Conservation (phyloP, 2,113 vertebrate species). For the Chlorodrepanis virens region DNA sequence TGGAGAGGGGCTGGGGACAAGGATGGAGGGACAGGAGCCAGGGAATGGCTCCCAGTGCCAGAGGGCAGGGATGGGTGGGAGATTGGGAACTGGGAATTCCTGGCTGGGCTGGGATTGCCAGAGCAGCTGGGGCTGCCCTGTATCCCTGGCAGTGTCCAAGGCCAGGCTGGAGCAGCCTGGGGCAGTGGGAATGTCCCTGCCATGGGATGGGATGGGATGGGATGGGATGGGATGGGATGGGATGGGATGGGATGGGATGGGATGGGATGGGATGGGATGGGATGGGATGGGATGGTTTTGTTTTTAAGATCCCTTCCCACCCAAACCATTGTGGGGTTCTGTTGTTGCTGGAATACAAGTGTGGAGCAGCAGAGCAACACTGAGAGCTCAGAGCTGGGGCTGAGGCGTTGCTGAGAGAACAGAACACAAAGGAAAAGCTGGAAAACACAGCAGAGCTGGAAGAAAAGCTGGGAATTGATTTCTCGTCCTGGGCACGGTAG, state of each 20-base stretch:
- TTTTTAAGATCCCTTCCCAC: background rate
- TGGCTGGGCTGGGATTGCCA: background rate
- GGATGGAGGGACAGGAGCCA: background rate
- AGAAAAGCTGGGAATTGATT: background rate
- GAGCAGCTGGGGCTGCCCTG: background rate
- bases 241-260: too few species aligned
- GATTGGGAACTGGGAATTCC: background rate
- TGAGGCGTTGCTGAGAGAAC: background rate
- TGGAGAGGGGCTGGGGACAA: background rate
- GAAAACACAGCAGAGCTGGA: background rate
- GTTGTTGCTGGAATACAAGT: fast-evolving
- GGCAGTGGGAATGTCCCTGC: too few species aligned
- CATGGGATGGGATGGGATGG: background rate
- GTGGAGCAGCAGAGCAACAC: fast-evolving
- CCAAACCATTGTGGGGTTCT: background rate
- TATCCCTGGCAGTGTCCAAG: too few species aligned
- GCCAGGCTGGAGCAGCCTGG: too few species aligned
- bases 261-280: too few species aligned
- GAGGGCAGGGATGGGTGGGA: background rate
- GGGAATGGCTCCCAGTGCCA: background rate
- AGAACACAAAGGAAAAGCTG: background rate
- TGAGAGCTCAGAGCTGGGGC: background rate
- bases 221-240: too few species aligned
- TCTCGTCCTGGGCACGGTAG: background rate
- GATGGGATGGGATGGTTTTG: background rate